phyloP scores from a whole-genome alignment of 64 coral and sea anemone species.

The Pocillopora verrucosa region DNA sequence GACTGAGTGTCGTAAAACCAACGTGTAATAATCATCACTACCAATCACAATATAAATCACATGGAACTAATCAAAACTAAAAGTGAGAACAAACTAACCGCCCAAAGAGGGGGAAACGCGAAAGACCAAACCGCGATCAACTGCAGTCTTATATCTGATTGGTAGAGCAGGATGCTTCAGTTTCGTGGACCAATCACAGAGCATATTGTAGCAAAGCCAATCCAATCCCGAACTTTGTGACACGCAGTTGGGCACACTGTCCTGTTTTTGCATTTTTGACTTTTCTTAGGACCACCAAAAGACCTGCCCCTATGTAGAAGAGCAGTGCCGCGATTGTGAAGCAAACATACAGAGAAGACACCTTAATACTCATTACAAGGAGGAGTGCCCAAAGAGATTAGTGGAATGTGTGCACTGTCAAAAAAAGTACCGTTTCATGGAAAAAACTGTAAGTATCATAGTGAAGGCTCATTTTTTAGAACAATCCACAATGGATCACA shows the following conservation, averaged over 20 bases:
- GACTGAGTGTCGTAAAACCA: too few relatives aligned
- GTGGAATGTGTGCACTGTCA: slow-evolving; percentile 12
- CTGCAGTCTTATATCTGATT: too few relatives aligned
- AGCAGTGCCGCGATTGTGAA: background rate
- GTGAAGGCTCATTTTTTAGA: background rate
- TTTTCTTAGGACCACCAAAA: slow-evolving; percentile 19
- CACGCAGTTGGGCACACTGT: background rate
- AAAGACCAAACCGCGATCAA: too few relatives aligned
- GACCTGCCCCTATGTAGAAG: slow-evolving; percentile 21
- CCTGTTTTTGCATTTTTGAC: background rate
- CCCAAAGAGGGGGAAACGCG: too few relatives aligned
- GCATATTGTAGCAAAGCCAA: too few relatives aligned
- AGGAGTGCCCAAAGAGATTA: slow-evolving; percentile 30
- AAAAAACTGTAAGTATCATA: background rate
- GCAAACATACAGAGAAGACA: slow-evolving; percentile 14
- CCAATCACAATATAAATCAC: too few relatives aligned
- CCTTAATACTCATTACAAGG: background rate
- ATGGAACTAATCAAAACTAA: too few relatives aligned
- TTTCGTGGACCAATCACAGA: too few relatives aligned
- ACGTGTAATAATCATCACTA: too few relatives aligned
- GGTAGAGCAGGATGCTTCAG: too few relatives aligned
- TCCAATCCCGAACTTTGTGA: background rate
- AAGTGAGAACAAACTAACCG: too few relatives aligned
- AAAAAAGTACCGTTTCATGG: slow-evolving; percentile 7
- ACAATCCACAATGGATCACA: background rate